Evolutionary conservation across 2,113 vertebrate genomes (phyloP).

Genomic region (Gorsachius goisagi): DNA sequence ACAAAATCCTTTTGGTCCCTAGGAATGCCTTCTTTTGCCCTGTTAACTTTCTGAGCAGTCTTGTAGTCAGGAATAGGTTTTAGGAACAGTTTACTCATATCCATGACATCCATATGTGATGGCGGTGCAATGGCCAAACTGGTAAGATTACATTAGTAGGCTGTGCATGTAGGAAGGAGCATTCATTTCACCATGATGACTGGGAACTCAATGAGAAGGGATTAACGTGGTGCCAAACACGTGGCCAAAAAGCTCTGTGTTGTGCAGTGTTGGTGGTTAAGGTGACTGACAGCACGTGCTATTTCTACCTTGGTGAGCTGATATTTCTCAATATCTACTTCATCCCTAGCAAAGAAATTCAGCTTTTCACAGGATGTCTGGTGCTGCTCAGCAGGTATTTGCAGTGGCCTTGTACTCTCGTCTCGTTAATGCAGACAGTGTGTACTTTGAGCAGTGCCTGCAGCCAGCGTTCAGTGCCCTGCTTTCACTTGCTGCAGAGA

Average conservation of each 20-base stretch:
- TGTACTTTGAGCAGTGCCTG: accelerated
- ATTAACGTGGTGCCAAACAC: accelerated
- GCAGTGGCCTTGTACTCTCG: accelerated
- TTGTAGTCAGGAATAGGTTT: neutral
- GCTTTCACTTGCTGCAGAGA: accelerated
- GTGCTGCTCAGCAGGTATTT: neutral
- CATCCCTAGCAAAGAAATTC: neutral
- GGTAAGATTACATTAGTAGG: too few relatives aligned
- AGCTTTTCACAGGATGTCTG: accelerated
- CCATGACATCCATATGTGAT: neutral
- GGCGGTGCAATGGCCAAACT: neutral
- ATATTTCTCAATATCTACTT: neutral
- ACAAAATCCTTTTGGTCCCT: neutral
- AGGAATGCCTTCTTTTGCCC: neutral
- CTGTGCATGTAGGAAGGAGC: neutral
- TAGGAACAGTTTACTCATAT: neutral
- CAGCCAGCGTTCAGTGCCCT: accelerated
- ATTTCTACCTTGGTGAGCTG: neutral
- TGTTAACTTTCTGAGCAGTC: neutral
- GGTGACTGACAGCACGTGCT: accelerated
- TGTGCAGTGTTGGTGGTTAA: accelerated
- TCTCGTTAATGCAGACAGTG: accelerated
- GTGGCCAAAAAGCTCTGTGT: accelerated
- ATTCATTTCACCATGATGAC: accelerated
- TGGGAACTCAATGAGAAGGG: neutral